phyloP scores from a whole-genome alignment of 2,113 vertebrate species.

The Periophthalmodon schlosseri region DNA sequence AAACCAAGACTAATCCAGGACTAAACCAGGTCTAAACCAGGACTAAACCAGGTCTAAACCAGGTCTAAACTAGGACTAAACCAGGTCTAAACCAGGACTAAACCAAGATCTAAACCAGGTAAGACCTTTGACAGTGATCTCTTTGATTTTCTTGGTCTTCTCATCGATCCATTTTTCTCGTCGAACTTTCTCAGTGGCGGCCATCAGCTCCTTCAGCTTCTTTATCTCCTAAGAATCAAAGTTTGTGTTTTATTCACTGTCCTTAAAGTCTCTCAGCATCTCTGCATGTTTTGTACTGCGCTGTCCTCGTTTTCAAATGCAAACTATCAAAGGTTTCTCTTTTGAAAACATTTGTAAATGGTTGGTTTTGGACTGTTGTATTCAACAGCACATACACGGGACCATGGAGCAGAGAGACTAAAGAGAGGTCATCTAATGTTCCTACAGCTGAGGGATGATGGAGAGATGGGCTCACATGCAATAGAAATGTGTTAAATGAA shows the following conservation, averaged over 20 bases:
- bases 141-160: slow-evolving; percentile 96
- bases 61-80: neutral
- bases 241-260: too few relatives aligned
- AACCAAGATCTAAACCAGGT: neutral
- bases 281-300: too few relatives aligned
- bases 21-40: neutral
- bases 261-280: neutral
- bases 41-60: neutral
- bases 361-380: too few relatives aligned
- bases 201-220: slow-evolving; percentile 93
- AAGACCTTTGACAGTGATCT: slow-evolving; percentile 92
- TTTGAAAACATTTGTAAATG: too few relatives aligned
- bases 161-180: slow-evolving; percentile 96
- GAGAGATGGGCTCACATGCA: too few relatives aligned
- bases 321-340: too few relatives aligned
- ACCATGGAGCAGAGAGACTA: too few relatives aligned
- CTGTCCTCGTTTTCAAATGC: too few relatives aligned
- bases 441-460: neutral
- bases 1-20: too few relatives aligned
- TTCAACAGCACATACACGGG: too few relatives aligned
- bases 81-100: neutral
- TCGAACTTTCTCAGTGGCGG: slow-evolving; percentile 85
- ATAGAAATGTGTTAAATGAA: neutral
- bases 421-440: too few relatives aligned
- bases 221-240: slow-evolving; percentile 85